Evolutionary conservation across 2,113 vertebrate genomes (phyloP).

Genomic region (Anguilla rostrata): DNA sequence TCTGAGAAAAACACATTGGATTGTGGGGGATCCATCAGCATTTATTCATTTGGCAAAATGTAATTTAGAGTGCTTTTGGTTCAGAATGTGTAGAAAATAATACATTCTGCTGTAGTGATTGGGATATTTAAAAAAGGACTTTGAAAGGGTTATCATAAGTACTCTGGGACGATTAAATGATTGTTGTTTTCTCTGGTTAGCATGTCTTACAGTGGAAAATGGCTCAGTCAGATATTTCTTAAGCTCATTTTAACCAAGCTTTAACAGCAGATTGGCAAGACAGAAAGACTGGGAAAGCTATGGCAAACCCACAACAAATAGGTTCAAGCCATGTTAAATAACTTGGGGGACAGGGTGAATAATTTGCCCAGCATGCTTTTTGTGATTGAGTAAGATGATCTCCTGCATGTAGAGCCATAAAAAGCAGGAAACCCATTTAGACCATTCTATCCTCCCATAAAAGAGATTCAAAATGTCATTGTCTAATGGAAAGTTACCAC

Average conservation of each 20-base stretch:
- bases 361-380: not conserved
- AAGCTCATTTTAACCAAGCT: constrained; percentile 15
- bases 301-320: not conserved
- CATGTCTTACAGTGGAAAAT: constrained; percentile 37
- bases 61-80: not conserved
- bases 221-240: constrained; percentile 20
- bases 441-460: not conserved
- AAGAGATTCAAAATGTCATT: not conserved
- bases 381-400: not conserved
- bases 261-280: not conserved
- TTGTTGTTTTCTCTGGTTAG: constrained; percentile 19
- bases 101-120: constrained; percentile 36
- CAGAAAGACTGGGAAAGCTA: not conserved
- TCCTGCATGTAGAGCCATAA: not conserved
- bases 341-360: not conserved
- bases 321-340: not conserved
- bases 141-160: constrained; percentile 60
- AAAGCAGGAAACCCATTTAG: not conserved
- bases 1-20: not conserved
- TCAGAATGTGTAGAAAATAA: not conserved
- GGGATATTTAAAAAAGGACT: constrained; percentile 46
- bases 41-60: not conserved
- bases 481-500: not conserved
- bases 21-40: not conserved
- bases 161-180: constrained; percentile 49